phyloP scores from a whole-genome alignment of 2,797 vertebrate species.

The Eupleurogrammus muticus region DNA sequence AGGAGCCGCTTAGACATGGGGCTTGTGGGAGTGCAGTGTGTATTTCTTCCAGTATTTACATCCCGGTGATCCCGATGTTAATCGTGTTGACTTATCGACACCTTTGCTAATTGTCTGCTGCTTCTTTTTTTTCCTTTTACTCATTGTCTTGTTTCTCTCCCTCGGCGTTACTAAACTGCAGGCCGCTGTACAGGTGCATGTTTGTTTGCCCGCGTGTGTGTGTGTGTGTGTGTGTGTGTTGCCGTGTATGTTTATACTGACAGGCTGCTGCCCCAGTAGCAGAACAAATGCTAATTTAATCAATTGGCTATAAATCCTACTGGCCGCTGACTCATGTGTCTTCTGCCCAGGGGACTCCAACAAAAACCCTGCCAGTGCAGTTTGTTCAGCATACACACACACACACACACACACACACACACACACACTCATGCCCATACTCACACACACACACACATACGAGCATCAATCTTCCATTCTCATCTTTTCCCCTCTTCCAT shows the following conservation, averaged over 20 bases:
- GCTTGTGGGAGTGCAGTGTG: constrained; percentile 29
- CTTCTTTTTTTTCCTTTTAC: constrained; percentile 28
- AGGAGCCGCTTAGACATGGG: constrained; percentile 49
- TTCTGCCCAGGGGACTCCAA: constrained; percentile 82
- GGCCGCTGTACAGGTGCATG: constrained; percentile 56
- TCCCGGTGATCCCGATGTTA: constrained; percentile 70
- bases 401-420: constrained; percentile 9
- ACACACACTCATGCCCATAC: constrained; percentile 12
- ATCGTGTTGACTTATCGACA: constrained; percentile 79
- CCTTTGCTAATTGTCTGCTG: constrained; percentile 74
- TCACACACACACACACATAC: constrained; percentile 41
- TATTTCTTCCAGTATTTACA: constrained; percentile 70
- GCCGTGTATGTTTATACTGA: constrained; percentile 72
- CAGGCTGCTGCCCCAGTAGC: constrained; percentile 86
- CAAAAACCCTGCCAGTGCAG: constrained; percentile 86
- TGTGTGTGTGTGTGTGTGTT: constrained; percentile 51
- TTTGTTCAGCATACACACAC: constrained; percentile 68
- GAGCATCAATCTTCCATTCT: constrained; percentile 57
- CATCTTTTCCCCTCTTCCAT: constrained; percentile 52
- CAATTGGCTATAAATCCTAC: constrained; percentile 94
- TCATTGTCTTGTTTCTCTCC: constrained; percentile 45
- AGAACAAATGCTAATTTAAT: constrained; percentile 99
- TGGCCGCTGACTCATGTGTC: constrained; percentile 94
- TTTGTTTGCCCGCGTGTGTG: constrained; percentile 49
- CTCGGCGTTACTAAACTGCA: constrained; percentile 78